phyloP scores from a whole-genome alignment of 1,140 invertebrate species.

The Drosophila melanica region DNA sequence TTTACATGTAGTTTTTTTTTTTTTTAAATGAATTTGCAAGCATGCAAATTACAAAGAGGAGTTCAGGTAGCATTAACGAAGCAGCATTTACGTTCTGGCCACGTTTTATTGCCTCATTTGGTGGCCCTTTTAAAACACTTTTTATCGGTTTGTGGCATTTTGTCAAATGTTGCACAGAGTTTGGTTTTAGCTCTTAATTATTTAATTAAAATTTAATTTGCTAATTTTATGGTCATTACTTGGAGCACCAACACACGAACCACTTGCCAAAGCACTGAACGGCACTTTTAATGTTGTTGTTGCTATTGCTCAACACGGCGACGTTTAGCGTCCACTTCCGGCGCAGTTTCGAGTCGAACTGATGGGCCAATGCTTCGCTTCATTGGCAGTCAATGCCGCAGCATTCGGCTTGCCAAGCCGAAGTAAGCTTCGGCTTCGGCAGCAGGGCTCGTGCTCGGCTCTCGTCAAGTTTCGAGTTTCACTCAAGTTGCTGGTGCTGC shows the following conservation, averaged over 20 bases:
- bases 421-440: constrained; percentile 17
- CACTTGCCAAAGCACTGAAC: neutral
- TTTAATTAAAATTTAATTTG: constrained; percentile 22
- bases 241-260: constrained; percentile 2
- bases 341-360: constrained; percentile 78
- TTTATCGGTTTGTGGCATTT: constrained; percentile 11
- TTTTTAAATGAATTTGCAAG: constrained; percentile 64
- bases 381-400: constrained; percentile 57
- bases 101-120: constrained; percentile 29
- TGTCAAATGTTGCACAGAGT: neutral
- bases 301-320: constrained; percentile 43
- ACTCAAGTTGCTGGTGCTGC: constrained; percentile 22
- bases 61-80: constrained; percentile 42
- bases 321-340: constrained; percentile 72
- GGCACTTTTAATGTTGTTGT: constrained; percentile 11
- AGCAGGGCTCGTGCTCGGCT: constrained; percentile 2
- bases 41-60: constrained; percentile 59
- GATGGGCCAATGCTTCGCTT: constrained; percentile 65
- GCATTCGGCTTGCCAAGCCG: neutral
- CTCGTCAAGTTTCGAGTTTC: constrained; percentile 56
- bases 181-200: constrained; percentile 36
- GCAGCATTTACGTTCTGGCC: constrained; percentile 18
- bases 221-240: constrained; percentile 31
- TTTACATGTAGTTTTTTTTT: constrained; percentile 1
- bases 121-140: constrained; percentile 34